phyloP scores from a whole-genome alignment of 2,113 vertebrate species.

The Mobula hypostoma region DNA sequence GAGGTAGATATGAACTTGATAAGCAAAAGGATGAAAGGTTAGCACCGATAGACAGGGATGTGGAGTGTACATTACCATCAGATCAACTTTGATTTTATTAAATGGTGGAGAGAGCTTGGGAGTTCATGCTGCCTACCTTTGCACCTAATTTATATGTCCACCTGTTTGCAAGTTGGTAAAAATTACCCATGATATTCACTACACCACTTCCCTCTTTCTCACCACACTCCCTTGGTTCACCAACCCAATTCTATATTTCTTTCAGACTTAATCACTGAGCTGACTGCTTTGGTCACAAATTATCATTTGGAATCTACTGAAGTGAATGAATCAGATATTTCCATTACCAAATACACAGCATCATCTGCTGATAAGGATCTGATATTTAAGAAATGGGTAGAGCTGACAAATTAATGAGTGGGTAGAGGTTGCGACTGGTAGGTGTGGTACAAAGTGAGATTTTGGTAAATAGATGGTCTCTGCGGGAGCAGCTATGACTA shows the following conservation, averaged over 20 bases:
- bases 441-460: neutral
- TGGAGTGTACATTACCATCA: no score
- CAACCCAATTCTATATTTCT: neutral
- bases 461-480: neutral
- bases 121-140: no score
- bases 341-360: slow-evolving; percentile 18
- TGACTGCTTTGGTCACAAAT: slow-evolving; percentile 22
- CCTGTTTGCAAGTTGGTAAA: no score
- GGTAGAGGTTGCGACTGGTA: neutral
- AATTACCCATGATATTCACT: slow-evolving; percentile 7
- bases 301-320: slow-evolving; percentile 2
- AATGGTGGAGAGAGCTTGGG: no score
- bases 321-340: neutral
- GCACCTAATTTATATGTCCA: no score
- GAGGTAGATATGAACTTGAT: no score
- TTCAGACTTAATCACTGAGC: neutral
- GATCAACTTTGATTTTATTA: no score
- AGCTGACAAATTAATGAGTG: neutral
- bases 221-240: neutral
- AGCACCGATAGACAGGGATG: no score
- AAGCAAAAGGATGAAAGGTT: no score
- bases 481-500: neutral
- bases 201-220: neutral
- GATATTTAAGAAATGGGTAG: neutral
- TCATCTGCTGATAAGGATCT: neutral